Evolutionary conservation across 2,888 invertebrate species (phyloP).

Genomic region (Tubiluchus corallicola): DNA sequence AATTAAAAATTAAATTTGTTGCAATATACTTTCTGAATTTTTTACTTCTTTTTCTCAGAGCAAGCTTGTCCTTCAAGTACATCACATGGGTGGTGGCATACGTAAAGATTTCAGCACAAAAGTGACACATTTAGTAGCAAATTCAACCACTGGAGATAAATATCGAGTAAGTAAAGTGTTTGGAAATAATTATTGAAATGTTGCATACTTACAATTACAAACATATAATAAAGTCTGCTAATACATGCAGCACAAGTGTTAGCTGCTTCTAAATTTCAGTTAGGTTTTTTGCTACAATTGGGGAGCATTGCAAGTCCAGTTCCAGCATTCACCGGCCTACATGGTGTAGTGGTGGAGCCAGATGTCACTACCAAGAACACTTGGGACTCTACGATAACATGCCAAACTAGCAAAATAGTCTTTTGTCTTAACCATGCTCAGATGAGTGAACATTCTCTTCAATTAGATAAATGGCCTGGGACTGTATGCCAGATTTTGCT

Average conservation of each 20-base stretch:
- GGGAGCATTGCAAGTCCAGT: too few species aligned
- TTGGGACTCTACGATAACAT: too few species aligned
- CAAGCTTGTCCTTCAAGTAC: constrained; percentile 66
- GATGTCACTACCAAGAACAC: too few species aligned
- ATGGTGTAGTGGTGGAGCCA: too few species aligned
- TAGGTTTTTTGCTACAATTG: neutral
- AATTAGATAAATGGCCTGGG: too few species aligned
- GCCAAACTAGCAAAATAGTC: too few species aligned
- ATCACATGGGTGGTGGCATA: constrained; percentile 90
- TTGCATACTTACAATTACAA: constrained; percentile 4
- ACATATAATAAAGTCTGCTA: neutral
- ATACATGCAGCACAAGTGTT: neutral
- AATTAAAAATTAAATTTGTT: too few species aligned
- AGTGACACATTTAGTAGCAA: constrained; percentile 82
- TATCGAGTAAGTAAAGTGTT: constrained; percentile 46
- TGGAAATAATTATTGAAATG: neutral
- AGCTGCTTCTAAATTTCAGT: constrained; percentile 5
- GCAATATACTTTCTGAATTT: too few species aligned
- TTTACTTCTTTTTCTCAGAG: constrained; percentile 40
- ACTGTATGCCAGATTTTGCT: too few species aligned
- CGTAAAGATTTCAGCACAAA: constrained; percentile 65
- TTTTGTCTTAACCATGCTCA: too few species aligned
- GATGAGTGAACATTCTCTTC: too few species aligned
- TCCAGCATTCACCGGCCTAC: too few species aligned
- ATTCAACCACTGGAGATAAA: constrained; percentile 70